A percentile compares a stretch with the other conserved stretches of the same genome.
Conservation (phyloP, 2,888 invertebrate genomes). For the Agrotis clavis region DNA sequence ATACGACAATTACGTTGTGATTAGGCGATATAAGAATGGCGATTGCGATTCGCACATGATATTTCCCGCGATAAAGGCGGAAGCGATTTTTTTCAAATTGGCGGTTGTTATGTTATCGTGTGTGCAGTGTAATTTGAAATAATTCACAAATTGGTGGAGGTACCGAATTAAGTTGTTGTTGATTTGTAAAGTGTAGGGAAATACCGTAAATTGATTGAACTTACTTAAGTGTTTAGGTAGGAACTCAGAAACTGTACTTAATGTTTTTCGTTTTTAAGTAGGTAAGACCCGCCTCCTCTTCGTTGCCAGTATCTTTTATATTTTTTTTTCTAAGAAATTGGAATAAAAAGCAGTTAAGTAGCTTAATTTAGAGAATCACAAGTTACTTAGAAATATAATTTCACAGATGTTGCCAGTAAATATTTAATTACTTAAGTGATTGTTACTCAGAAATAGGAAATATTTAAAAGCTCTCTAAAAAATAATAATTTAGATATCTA, state of each 20-base stretch:
- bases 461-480: too few species aligned
- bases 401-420: background rate
- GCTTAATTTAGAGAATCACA: too few species aligned
- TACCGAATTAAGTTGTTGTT: conserved; percentile 39
- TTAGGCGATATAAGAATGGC: conserved; percentile 68
- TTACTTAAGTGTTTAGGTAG: background rate
- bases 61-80: conserved; percentile 64
- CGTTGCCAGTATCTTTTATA: too few species aligned
- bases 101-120: conserved; percentile 55
- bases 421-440: background rate
- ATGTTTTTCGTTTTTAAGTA: background rate
- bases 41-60: conserved; percentile 66
- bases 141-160: conserved; percentile 45
- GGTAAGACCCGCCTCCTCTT: background rate
- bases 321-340: too few species aligned
- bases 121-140: conserved; percentile 56
- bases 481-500: too few species aligned
- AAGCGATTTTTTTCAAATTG: conserved; percentile 68
- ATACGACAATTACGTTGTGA: conserved; percentile 73
- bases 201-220: conserved; percentile 16
- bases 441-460: background rate
- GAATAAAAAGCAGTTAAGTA: too few species aligned
- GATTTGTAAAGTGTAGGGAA: conserved; percentile 46
- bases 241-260: background rate
- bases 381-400: too few species aligned